Base-by-base conservation (phyloP, 2,113 vertebrate genomes). In the Pomatostomus ruficeps region DNA sequence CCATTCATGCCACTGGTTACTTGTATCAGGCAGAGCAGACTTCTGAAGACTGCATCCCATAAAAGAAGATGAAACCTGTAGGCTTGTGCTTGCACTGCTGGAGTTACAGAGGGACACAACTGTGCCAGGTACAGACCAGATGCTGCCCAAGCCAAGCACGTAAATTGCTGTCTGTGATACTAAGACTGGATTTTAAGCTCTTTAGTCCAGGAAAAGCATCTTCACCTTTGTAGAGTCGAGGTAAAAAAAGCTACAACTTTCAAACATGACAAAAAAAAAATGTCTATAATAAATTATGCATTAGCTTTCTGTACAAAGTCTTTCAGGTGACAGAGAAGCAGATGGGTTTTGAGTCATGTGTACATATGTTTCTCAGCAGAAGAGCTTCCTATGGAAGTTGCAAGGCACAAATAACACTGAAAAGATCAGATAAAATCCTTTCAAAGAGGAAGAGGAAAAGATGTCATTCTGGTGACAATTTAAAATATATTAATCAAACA, bases 261-360 rank as follows among this genome's bases (percentile, higher is more conserved):
- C 54, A 75, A 91, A 91, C 0, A 0, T 33, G 73, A 78, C 38
- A 80, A 80, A 92, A 94, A 80, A 80, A 63, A 59, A 17, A 31
- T 6, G 25, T 65, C 33, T 79, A 2, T 52, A 54, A 82, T 91
- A 88, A 96, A 96, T 95, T 88, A 95, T 96, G 54, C 71, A 92
- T 85, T 91, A 82, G 24, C 26, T 96, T 93, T 70, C 89, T 42
- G 23, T 59, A 55, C 42, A 31, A 92, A 94, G 73, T 61, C 74
- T 95, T 95, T 87, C 89, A 95, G 95, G 87, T 96, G 93, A 88
- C 93, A 95, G 85, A 82, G 68, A 24, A 76, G 59, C 85, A 93
- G 93, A 89, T 89, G 78, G 51, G 6, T 93, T 96, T 89, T 45
- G 59, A 96, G 76, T 74, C 43, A 25, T 70, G 58, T 76, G 54